Evolutionary conservation across 2,888 invertebrate species (phyloP), one percentile per base, ranked within the genome.

Genomic region (Pandemis heparana): DNA sequence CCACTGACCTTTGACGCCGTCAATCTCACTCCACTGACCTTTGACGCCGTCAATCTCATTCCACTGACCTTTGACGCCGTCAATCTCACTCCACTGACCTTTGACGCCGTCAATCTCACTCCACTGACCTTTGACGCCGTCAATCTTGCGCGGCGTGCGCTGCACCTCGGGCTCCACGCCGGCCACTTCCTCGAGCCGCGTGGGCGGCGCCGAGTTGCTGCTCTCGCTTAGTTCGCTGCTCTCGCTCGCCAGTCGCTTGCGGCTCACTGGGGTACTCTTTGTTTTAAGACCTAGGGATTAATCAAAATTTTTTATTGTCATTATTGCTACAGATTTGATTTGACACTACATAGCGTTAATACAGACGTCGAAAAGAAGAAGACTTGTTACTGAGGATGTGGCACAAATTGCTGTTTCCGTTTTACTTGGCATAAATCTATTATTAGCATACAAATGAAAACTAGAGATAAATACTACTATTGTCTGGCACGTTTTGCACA

Each of bases 91-190:
- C 23, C 6, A 46, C 46, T 10, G 14, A 38, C 14, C 6, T 38
- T n/a, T 60, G 60, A 38, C 39, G 0, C 62, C 43, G 41, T 5
- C 16, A 10, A 18, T 9, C 59, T 12, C 6, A 5, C 14, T 60
- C 1, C 41, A 62, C 65, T 80, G 67, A 95, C 95, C 94, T 87
- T 92, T 87, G 71, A 95, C 90, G 0, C 95, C 94, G 71, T 94
- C 93, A 6, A 95, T 92, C 83, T 95, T 95, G 73, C 94, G 82
- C 0, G 94, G 94, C 0, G 95, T 94, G 72, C 89, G 84, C 79
- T 95, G 95, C 43, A 95, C 88, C 78, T 95, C 95, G 0, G 95
- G 95, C 79, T 95, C 95, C 0, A 95, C 94, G 0, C 95, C 95
- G 0, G 94, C 92, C 23, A 95, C 88, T 77, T 92, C 92, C 71